Percentiles rank a stretch among this genome's conserved stretches.
Evolutionary conservation across 2,888 invertebrate genomes (phyloP).

Genomic region (Eupithecia insigniata): DNA sequence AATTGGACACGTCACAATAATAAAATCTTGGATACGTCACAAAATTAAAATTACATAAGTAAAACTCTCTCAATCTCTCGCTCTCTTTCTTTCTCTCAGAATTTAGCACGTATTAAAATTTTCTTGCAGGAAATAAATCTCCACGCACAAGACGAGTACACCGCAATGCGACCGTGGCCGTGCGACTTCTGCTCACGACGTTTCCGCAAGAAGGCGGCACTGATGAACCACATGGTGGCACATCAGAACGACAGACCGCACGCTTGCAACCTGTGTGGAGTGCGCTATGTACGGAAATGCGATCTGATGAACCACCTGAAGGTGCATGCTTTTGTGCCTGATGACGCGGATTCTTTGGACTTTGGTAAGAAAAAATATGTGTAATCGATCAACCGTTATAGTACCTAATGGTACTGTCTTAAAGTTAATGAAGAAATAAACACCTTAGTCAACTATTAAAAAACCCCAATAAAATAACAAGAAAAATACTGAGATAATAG

Average conservation of each 20-base stretch:
- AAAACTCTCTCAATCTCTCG: too few relatives aligned
- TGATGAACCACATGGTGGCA: slow-evolving; percentile 94
- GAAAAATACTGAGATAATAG: not conserved
- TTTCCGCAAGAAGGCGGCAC: slow-evolving; percentile 92
- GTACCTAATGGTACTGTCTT: not conserved
- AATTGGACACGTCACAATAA: too few relatives aligned
- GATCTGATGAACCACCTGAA: slow-evolving; percentile 93
- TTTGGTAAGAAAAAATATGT: slow-evolving; percentile 64
- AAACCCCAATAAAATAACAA: not conserved
- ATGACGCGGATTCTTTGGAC: slow-evolving; percentile 77
- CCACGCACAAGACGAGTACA: slow-evolving; percentile 85
- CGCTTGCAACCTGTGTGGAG: slow-evolving; percentile 92
- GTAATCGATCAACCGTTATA: not conserved
- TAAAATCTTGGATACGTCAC: too few relatives aligned
- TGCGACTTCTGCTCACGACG: slow-evolving; percentile 94
- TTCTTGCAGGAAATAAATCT: slow-evolving; percentile 36
- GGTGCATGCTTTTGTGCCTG: slow-evolving; percentile 90
- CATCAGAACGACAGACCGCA: slow-evolving; percentile 93
- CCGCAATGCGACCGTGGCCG: slow-evolving; percentile 91
- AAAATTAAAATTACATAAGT: too few relatives aligned
- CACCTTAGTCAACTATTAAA: not conserved
- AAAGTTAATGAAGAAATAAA: not conserved
- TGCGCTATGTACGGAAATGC: slow-evolving; percentile 90
- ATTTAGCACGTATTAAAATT: not conserved
- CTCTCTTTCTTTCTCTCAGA: not conserved